Percentiles rank a stretch among this genome's conserved stretches.
These are phyloP conservation scores for Lasiurus borealis DNA, from an alignment of 2,113 vertebrate species.

Conservation along the genomic window DNA sequence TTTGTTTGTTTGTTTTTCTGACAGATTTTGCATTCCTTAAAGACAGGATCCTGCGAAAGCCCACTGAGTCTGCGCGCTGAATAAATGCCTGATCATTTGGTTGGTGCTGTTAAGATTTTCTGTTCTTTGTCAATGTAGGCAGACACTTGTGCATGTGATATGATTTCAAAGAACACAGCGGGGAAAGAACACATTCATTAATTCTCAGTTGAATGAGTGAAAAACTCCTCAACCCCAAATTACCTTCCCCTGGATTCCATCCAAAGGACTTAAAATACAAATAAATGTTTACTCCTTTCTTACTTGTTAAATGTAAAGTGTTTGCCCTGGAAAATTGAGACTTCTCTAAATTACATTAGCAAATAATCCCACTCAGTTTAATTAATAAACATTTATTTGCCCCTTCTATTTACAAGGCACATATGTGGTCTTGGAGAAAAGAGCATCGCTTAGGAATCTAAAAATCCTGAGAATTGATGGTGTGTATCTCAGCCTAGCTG, in stretches of 20 bases:
- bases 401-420: not conserved
- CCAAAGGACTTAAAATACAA: slow-evolving; percentile 20
- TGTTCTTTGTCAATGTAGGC: not conserved
- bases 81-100: slow-evolving; percentile 15
- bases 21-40: not conserved
- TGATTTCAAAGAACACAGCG: slow-evolving; percentile 34
- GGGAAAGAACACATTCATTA: not conserved
- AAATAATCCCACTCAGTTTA: not conserved
- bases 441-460: not conserved
- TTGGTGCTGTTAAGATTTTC: slow-evolving; percentile 39
- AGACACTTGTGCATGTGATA: slow-evolving; percentile 19
- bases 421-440: not conserved
- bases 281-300: not conserved
- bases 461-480: not conserved
- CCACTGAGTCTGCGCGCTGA: not conserved
- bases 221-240: not conserved
- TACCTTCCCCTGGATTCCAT: not conserved
- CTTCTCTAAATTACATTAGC: not conserved
- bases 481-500: not conserved
- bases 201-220: slow-evolving; percentile 6
- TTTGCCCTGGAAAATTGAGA: not conserved
- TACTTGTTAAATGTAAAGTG: slow-evolving; percentile 43
- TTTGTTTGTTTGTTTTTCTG: not conserved
- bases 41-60: not conserved
- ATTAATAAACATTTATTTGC: slow-evolving; percentile 22